A percentile compares a stretch with the other conserved stretches of the same genome.
phyloP scores from a whole-genome alignment of 2,797 vertebrate genomes.

The Spinus olivaceus region DNA sequence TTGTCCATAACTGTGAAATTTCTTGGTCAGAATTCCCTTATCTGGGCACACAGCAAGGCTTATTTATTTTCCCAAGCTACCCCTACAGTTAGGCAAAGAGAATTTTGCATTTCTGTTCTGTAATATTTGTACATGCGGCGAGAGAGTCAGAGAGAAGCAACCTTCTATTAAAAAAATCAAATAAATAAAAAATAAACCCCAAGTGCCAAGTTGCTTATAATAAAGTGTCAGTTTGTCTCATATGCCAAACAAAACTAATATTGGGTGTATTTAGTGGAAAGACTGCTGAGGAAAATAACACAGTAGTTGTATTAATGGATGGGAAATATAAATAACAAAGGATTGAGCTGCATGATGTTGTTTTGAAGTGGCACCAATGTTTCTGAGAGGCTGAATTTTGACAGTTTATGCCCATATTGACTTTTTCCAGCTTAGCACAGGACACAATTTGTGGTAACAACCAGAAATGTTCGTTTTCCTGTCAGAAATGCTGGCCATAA shows the following conservation, averaged over 20 bases:
- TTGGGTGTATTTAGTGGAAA: conserved; percentile 20
- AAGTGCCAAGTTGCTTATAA: conserved; percentile 47
- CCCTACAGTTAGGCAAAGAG: conserved; percentile 34
- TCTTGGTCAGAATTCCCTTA: conserved; percentile 15
- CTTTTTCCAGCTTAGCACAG: background rate
- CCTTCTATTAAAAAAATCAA: background rate
- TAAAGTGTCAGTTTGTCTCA: conserved; percentile 62
- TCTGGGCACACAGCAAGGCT: conserved; percentile 31
- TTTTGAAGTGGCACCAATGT: background rate
- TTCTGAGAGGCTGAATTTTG: background rate
- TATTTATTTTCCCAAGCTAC: conserved; percentile 45
- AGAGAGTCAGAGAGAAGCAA: conserved; percentile 36
- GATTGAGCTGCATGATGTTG: background rate
- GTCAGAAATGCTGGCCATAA: background rate
- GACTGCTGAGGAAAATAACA: background rate
- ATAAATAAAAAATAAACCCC: conserved; percentile 60
- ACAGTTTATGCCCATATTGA: background rate
- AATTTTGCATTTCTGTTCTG: conserved; percentile 39
- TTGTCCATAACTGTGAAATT: background rate
- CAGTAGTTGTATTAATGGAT: background rate
- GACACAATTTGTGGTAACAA: background rate
- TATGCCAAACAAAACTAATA: conserved; percentile 10
- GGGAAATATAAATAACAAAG: background rate
- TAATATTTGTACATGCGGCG: conserved; percentile 31
- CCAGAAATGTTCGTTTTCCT: background rate